These are phyloP conservation scores for Tetranychus piercei DNA, from an alignment of 2,888 invertebrate genomes.

Conservation along the genomic window DNA sequence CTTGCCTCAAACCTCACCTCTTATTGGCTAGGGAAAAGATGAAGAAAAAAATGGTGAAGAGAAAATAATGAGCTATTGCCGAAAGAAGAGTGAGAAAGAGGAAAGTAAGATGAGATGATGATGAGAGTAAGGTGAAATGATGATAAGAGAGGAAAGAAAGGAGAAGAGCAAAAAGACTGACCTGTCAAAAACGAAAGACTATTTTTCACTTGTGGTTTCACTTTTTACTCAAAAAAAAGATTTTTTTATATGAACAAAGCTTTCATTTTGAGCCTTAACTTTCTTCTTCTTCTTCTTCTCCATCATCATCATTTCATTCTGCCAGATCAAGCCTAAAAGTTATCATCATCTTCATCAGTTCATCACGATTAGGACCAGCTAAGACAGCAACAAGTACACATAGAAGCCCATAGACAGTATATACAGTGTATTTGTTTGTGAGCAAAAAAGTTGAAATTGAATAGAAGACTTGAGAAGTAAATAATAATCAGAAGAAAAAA, in stretches of 20 bases:
- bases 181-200: slow-evolving; percentile 1
- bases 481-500: no score
- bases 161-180: not conserved
- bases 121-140: not conserved
- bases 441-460: no score
- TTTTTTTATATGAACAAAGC: not conserved
- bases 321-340: no score
- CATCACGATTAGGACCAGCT: no score
- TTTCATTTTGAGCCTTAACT: not conserved
- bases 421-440: no score
- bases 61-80: not conserved
- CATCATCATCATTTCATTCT: not conserved
- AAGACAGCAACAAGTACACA: no score
- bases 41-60: not conserved
- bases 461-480: no score
- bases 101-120: not conserved
- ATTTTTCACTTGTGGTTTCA: slow-evolving; percentile 1
- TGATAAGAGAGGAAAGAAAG: not conserved
- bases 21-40: not conserved
- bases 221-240: not conserved
- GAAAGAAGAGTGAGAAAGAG: not conserved
- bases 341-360: no score
- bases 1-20: not conserved
- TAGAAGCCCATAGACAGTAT: no score
- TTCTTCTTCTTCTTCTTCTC: not conserved